Evolutionary conservation across 1,140 invertebrate genomes (phyloP), one percentile per base, ranked within the genome.

Genomic region (Eupeodes corollae): DNA sequence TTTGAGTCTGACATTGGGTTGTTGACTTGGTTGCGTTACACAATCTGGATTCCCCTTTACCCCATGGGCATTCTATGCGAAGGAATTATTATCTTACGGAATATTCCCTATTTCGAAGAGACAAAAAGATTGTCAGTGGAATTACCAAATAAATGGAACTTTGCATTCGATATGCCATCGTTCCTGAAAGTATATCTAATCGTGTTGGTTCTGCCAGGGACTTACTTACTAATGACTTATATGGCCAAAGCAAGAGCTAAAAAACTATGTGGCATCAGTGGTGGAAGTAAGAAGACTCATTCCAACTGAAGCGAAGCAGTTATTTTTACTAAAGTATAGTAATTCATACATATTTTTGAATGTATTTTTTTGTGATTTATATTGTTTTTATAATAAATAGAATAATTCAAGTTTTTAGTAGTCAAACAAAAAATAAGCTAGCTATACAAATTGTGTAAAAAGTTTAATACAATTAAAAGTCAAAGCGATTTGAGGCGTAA

Each of bases 21-120:
- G 14, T 62, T 96, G n/a, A 94, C 88, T 0, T 96, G 91, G 92
- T 68, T 95, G 1, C 75, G 92, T 21, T 96, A 96, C 60, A 88
- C 87, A 0, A 75, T 91, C 31, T 97, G 92, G 92, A 91, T 96
- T 48, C 80, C 86, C 0, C 71, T 96, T 0, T 96, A 95, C 69
- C 92, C 92, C 0, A 58, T 94, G 40, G 91, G 91, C 13, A 83
- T 94, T 57, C 52, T 92, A 2, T 86, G 84, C 60, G 92, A 97
- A 76, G 85, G 87, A 42, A 80, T 86, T 5, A 78, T 90, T 32
- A 75, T 88, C 31, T 69, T 88, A 11, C 74, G 83, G 52, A 82
- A 88, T 64, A 88, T 95, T 66, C 86, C 89, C 5, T 91, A 90
- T 57, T 89, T 93, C 68, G 86, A 91, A 53, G 86, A 92, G 62